These are phyloP conservation scores for Meteorus sp. DNA, from an alignment of 1,140 invertebrate genomes.

Conservation along the genomic window DNA sequence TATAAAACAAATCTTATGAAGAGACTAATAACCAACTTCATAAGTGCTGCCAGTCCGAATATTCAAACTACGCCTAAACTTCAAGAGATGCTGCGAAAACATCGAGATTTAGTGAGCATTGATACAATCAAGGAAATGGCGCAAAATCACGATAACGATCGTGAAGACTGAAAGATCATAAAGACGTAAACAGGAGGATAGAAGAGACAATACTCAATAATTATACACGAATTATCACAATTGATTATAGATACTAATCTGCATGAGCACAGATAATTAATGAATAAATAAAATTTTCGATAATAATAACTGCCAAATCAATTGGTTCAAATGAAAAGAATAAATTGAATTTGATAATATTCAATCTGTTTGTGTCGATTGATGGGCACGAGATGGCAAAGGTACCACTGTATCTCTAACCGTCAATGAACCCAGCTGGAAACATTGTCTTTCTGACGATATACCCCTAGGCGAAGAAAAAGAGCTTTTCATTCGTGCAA, in stretches of 20 bases:
- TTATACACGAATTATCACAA: no score
- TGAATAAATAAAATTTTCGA: neutral
- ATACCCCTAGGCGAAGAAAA: constrained; percentile 26
- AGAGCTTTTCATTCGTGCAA: constrained; percentile 35
- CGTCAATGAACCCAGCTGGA: constrained; percentile 41
- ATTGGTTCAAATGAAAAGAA: no score
- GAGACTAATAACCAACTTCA: constrained; percentile 43
- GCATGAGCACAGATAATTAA: no score
- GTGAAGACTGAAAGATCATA: neutral
- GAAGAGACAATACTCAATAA: no score
- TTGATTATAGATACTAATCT: no score
- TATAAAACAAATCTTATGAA: constrained; percentile 44
- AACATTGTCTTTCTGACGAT: constrained; percentile 39
- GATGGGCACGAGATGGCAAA: constrained; percentile 38
- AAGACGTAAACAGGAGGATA: neutral
- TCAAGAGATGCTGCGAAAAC: constrained; percentile 34
- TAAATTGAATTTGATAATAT: no score
- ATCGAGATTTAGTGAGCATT: constrained; percentile 36
- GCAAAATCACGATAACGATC: neutral
- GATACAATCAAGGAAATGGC: constrained; percentile 31
- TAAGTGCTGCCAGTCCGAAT: constrained; percentile 29
- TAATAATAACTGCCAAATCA: neutral
- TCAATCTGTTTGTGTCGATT: constrained; percentile 35
- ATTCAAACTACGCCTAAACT: constrained; percentile 28
- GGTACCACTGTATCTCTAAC: constrained; percentile 36